These are phyloP conservation scores for Limonius californicus DNA, from an alignment of 1,140 invertebrate genomes.

Conservation along the genomic window DNA sequence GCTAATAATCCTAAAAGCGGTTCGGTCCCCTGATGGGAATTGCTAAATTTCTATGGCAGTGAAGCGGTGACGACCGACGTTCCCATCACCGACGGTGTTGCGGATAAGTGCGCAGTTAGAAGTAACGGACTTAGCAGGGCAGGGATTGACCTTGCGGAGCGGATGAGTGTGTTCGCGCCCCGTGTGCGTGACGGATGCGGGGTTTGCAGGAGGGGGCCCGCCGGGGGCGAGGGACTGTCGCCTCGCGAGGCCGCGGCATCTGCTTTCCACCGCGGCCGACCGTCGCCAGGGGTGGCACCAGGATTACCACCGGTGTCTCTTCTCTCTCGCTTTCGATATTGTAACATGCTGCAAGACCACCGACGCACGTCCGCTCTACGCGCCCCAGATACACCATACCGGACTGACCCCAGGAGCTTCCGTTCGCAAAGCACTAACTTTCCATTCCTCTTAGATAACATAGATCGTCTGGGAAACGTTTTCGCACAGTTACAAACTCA, in stretches of 20 bases:
- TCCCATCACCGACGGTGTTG: slow-evolving; percentile 6
- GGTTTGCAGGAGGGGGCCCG: slow-evolving; percentile 40
- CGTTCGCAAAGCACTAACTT: too few species aligned
- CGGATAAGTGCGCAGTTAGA: slow-evolving; percentile 21
- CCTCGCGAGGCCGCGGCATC: slow-evolving; percentile 35
- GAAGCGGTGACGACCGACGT: slow-evolving; percentile 4
- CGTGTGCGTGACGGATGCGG: slow-evolving; percentile 29
- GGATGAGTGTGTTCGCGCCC: slow-evolving; percentile 30
- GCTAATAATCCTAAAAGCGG: slow-evolving; percentile 14
- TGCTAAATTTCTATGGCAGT: slow-evolving; percentile 12
- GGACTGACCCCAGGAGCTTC: too few species aligned
- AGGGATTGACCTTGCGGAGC: slow-evolving; percentile 27
- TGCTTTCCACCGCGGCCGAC: slow-evolving; percentile 29
- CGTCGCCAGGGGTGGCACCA: slow-evolving; percentile 36
- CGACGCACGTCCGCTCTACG: too few species aligned
- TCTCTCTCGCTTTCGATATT: slow-evolving; percentile 12
- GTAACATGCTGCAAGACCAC: not conserved
- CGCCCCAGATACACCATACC: too few species aligned
- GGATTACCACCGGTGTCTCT: slow-evolving; percentile 38
- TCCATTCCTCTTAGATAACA: too few species aligned
- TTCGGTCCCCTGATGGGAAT: slow-evolving; percentile 6
- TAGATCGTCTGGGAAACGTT: too few species aligned
- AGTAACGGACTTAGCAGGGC: slow-evolving; percentile 15
- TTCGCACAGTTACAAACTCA: too few species aligned
- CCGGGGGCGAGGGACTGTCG: slow-evolving; percentile 40